Evolutionary conservation across 2,888 invertebrate genomes (phyloP).

Genomic region (Pelosia muscerda): DNA sequence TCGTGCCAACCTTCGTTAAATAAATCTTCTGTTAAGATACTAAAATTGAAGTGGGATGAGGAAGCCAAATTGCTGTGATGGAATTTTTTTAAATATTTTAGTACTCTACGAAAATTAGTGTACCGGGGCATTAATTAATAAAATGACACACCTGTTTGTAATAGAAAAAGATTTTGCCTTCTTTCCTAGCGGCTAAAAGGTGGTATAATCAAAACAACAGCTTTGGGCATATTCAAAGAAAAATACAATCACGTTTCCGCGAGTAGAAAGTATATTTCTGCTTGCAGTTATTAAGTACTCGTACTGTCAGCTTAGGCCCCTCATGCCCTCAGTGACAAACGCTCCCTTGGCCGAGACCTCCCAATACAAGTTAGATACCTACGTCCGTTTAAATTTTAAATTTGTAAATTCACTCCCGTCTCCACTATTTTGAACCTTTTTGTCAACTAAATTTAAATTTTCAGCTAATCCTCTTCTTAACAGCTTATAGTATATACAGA

Average conservation of each 20-base stretch:
- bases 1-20: background rate
- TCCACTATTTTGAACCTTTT: no score
- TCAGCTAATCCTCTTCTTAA: no score
- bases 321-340: no score
- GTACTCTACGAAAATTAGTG: background rate
- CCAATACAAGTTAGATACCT: no score
- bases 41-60: background rate
- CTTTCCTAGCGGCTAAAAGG: background rate
- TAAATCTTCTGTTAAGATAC: background rate
- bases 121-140: background rate
- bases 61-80: background rate
- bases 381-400: no score
- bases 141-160: background rate
- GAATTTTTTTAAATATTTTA: background rate
- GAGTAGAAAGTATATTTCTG: no score
- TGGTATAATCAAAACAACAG: background rate
- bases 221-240: background rate
- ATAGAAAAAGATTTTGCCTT: background rate
- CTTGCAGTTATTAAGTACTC: no score
- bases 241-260: background rate
- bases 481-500: no score
- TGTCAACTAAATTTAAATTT: no score
- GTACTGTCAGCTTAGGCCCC: no score
- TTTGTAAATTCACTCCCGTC: no score
- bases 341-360: no score